Evolutionary conservation across 2,797 vertebrate genomes (phyloP), one percentile per base, ranked within the genome.

Genomic region (Ispidina picta): DNA sequence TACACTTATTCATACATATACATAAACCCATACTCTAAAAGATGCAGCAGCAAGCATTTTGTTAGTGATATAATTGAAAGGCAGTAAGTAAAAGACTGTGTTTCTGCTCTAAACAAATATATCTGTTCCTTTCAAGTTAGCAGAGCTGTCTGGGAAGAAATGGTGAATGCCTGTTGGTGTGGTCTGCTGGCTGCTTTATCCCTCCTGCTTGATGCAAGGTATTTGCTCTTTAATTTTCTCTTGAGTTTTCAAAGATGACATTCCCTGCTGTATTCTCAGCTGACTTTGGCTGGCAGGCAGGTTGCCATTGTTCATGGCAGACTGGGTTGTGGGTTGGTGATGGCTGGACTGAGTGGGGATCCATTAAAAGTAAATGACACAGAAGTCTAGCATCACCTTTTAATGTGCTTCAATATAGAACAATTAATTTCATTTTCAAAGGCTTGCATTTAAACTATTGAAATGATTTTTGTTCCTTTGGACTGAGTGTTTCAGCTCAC

Each of bases 121-220:
- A 31, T 92, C 3, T 93, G 33, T 92, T 96, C 84, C 91, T 44
- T 97, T 95, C 62, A 97, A 99, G 99, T 98, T 91, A 97, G 97
- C 79, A 98, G 98, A 97, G 97, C 98, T 91, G 99, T 99, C 77
- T 99, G 99, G 99, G 99, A 99, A 95, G 99, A 99, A 97, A 99
- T 99, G 99, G 99, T 99, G 87, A 98, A 97, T 14, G 99, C 99
- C 9, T 99, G 99, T 90, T 99, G 99, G 99, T 99, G 99, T 96
- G 99, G 99, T 60, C 98, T 99, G 5, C 98, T 99, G 46, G 99
- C 99, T 88, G 99, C 99, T 29, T 97, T 99, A 7, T 99, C 99
- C 18, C 98, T 99, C 37, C 98, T 99, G 63, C 98, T 99, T 33
- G 99, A 99, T 66, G 99, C 99, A 96, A 99, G 99, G 99, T 99